Conservation (phyloP, 2,888 invertebrate genomes). For the Achlya flavicornis region DNA sequence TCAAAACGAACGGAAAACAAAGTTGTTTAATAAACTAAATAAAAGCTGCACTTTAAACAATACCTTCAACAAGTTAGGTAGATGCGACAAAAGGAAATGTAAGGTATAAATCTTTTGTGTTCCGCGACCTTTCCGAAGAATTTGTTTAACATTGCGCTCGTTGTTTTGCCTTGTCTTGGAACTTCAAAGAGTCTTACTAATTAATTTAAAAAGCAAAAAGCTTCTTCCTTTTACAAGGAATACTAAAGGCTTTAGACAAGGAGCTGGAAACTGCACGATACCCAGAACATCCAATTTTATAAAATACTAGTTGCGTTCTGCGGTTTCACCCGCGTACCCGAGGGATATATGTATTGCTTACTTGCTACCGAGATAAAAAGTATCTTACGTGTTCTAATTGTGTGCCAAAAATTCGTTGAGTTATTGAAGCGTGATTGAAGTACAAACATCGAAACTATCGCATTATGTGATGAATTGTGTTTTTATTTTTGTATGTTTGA, state of each 20-base stretch:
- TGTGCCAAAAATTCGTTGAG: too few species aligned
- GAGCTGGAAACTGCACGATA: too few species aligned
- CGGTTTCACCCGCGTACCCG: too few species aligned
- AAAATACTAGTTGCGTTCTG: too few species aligned
- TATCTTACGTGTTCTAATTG: too few species aligned
- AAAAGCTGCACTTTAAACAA: constrained; percentile 1
- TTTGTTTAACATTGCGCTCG: neutral
- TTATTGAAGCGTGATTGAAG: too few species aligned
- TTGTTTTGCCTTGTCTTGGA: neutral
- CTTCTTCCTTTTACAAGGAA: neutral
- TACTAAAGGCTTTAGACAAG: neutral
- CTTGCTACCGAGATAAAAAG: too few species aligned
- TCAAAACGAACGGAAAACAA: neutral
- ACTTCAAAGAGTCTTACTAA: neutral
- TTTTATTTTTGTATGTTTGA: too few species aligned
- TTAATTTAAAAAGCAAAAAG: neutral
- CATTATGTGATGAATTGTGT: too few species aligned
- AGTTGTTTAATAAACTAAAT: neutral
- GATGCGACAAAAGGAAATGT: neutral
- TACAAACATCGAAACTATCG: too few species aligned
- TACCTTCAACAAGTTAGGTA: neutral
- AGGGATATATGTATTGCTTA: too few species aligned
- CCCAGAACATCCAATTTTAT: too few species aligned
- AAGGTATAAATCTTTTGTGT: constrained; percentile 1
- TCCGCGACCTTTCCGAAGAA: neutral